phyloP scores from a whole-genome alignment of 1,140 invertebrate species.

The Drosophila subpulchrella region DNA sequence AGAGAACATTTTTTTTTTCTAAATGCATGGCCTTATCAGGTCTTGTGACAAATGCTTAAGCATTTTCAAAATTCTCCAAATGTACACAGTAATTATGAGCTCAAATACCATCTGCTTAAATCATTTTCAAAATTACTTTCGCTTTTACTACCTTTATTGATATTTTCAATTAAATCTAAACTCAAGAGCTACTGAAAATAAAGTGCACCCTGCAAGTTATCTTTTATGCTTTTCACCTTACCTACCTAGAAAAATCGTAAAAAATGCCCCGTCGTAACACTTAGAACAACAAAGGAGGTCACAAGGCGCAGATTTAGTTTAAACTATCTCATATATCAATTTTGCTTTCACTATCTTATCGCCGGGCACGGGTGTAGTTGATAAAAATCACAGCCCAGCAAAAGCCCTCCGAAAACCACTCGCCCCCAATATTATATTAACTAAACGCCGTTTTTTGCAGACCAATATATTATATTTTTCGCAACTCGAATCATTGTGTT shows the following conservation, averaged over 20 bases:
- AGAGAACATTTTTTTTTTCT: no score
- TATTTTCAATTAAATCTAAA: no score
- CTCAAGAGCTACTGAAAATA: not conserved
- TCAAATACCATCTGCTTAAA: no score
- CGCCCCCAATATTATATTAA: slow-evolving; percentile 19
- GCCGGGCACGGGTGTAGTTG: slow-evolving; percentile 35
- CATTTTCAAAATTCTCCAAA: no score
- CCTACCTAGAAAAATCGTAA: not conserved
- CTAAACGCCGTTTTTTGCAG: slow-evolving; percentile 84
- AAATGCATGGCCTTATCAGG: no score
- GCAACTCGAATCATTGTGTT: slow-evolving; percentile 2
- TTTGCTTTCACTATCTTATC: slow-evolving; percentile 70
- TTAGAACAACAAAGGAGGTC: slow-evolving; percentile 33
- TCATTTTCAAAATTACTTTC: no score
- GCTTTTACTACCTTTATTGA: no score
- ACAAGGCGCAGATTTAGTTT: slow-evolving; percentile 70
- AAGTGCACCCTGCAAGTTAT: not conserved
- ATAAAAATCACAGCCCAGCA: slow-evolving; percentile 62
- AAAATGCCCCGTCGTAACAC: slow-evolving; percentile 3
- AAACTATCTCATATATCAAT: slow-evolving; percentile 78
- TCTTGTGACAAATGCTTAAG: no score
- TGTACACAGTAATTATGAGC: no score
- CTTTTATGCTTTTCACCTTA: not conserved
- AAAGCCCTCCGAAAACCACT: slow-evolving; percentile 25
- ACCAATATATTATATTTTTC: slow-evolving; percentile 70